phyloP scores from a whole-genome alignment of 2,113 vertebrate species.

The Entomyzon cyanotis region DNA sequence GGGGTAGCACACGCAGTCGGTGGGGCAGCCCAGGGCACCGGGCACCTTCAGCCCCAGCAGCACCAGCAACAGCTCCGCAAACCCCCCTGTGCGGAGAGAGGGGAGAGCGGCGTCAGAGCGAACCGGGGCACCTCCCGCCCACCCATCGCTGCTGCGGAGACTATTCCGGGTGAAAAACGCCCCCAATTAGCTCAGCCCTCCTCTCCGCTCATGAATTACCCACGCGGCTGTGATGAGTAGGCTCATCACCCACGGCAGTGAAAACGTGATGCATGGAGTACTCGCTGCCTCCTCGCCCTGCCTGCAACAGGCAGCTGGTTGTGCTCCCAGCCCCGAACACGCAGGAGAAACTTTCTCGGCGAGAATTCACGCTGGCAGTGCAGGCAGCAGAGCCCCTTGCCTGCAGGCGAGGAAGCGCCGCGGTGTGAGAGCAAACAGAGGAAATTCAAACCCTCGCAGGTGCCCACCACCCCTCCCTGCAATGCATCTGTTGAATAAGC shows the following conservation, averaged over 20 bases:
- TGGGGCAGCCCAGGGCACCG: constrained; percentile 82
- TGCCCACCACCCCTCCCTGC: not conserved
- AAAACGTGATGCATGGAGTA: not conserved
- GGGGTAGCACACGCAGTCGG: constrained; percentile 94
- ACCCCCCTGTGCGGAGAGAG: constrained; percentile 79
- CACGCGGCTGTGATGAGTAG: not conserved
- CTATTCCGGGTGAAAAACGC: not conserved
- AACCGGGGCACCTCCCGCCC: not conserved
- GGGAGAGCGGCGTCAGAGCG: constrained; percentile 56
- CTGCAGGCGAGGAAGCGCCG: not conserved
- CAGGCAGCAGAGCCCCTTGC: not conserved
- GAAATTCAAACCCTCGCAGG: not conserved
- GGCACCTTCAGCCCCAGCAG: constrained; percentile 85
- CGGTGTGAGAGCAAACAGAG: not conserved
- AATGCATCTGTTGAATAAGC: not conserved
- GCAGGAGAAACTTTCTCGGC: not conserved
- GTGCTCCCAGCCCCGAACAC: not conserved
- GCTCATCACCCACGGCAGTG: not conserved
- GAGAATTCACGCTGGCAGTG: not conserved
- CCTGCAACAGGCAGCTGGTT: not conserved
- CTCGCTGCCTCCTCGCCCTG: not conserved
- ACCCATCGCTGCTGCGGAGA: not conserved
- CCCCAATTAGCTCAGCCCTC: constrained; percentile 15
- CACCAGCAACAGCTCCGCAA: constrained; percentile 87
- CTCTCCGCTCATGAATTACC: constrained; percentile 3